Conservation (phyloP, 2,113 vertebrate genomes). For the Menura novaehollandiae region DNA sequence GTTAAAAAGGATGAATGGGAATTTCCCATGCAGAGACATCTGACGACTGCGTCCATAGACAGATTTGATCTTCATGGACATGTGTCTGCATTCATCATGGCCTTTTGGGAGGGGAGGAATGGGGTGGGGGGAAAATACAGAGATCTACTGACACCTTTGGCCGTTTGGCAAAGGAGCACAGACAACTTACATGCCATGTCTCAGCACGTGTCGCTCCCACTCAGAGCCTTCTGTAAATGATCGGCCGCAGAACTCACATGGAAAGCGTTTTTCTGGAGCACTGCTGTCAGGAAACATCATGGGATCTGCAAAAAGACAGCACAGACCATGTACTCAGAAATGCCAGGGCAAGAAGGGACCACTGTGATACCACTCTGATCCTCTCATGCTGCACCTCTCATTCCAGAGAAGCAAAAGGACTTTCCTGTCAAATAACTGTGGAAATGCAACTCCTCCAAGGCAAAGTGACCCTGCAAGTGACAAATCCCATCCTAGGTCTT, state of each 20-base stretch:
- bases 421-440: neutral
- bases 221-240: conserved; percentile 90
- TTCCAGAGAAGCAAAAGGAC: neutral
- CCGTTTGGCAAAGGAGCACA: neutral
- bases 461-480: neutral
- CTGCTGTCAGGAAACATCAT: conserved; percentile 72
- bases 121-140: accelerated
- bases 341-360: neutral
- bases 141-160: neutral
- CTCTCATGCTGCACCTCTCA: neutral
- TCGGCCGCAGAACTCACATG: conserved; percentile 95
- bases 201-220: conserved; percentile 94
- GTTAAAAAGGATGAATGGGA: neutral
- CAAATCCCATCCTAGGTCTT: neutral
- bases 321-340: neutral
- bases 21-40: neutral
- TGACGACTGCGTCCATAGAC: neutral
- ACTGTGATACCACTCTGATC: neutral
- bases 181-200: conserved; percentile 93
- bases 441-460: neutral
- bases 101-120: neutral
- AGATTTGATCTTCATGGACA: neutral
- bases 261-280: conserved; percentile 84
- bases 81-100: neutral
- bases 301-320: conserved; percentile 56